Conservation (phyloP, 2,888 invertebrate species). For the Epistrophe eligans region DNA sequence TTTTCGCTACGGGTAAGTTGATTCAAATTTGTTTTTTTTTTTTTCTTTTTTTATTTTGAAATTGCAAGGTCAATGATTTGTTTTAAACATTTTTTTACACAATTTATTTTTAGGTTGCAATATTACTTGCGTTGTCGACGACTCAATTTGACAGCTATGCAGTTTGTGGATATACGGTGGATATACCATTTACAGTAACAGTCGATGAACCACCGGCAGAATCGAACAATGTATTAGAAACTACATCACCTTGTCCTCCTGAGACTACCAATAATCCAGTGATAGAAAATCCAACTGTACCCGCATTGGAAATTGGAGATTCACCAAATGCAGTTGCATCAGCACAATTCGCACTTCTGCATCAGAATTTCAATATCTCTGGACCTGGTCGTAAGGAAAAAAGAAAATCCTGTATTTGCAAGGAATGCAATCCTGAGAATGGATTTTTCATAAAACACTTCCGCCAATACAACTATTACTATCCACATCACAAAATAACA, state of each 20-base stretch:
- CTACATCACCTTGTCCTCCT: neutral
- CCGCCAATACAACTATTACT: slow-evolving; percentile 61
- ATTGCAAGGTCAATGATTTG: neutral
- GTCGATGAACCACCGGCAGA: slow-evolving; percentile 14
- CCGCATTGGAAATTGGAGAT: neutral
- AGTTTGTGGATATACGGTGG: slow-evolving; percentile 27
- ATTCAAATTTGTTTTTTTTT: neutral
- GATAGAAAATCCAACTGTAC: slow-evolving; percentile 3
- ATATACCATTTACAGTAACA: slow-evolving; percentile 19
- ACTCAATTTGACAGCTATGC: neutral
- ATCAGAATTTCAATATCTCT: slow-evolving; percentile 23
- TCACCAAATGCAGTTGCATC: neutral
- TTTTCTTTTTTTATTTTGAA: neutral
- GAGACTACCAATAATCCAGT: neutral
- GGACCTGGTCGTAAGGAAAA: slow-evolving; percentile 1
- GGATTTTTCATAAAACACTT: slow-evolving; percentile 40
- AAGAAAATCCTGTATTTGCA: neutral
- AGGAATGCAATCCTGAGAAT: neutral
- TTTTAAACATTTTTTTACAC: neutral
- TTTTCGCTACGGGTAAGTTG: slow-evolving; percentile 53
- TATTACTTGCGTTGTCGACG: slow-evolving; percentile 27
- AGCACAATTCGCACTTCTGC: neutral
- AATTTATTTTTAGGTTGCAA: slow-evolving; percentile 39
- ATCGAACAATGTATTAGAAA: neutral
- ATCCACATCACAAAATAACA: slow-evolving; percentile 7